These are phyloP conservation scores for Silurus asotus DNA, from an alignment of 2,113 vertebrate genomes.

Conservation along the genomic window DNA sequence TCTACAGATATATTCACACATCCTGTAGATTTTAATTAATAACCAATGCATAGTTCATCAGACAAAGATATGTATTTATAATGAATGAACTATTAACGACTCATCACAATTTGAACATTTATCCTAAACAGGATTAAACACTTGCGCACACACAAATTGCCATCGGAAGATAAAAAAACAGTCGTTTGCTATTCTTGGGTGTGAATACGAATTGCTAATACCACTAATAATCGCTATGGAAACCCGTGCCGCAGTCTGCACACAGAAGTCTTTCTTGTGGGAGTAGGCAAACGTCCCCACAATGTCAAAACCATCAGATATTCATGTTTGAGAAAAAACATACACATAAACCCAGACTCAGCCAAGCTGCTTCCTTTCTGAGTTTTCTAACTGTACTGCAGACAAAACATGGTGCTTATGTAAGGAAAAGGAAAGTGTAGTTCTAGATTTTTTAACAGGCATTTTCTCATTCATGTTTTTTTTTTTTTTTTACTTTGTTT, in stretches of 20 bases:
- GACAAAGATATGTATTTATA: neutral
- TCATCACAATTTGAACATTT: neutral
- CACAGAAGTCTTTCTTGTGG: neutral
- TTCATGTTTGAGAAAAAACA: neutral
- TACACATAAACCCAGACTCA: neutral
- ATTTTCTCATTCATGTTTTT: constrained; percentile 38
- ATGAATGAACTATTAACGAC: neutral
- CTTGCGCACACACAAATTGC: neutral
- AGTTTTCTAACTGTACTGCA: constrained; percentile 82
- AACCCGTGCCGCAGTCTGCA: neutral
- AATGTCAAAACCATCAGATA: neutral
- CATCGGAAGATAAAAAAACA: neutral
- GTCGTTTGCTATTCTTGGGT: neutral
- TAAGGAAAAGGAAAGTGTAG: constrained; percentile 42
- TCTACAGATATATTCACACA: constrained; percentile 36
- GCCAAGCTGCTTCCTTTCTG: neutral
- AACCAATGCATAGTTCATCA: neutral
- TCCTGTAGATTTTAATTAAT: neutral
- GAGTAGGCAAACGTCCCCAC: neutral
- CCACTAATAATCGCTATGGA: neutral
- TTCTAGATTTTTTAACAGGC: neutral
- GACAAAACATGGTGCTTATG: constrained; percentile 82
- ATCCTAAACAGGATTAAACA: neutral
- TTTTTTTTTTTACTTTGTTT: constrained; percentile 36
- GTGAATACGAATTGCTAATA: neutral